Percentiles rank a stretch among this genome's conserved stretches.
These are phyloP conservation scores for Stichodactyla helianthus DNA, from an alignment of 64 coral and sea anemone species.

Conservation along the genomic window DNA sequence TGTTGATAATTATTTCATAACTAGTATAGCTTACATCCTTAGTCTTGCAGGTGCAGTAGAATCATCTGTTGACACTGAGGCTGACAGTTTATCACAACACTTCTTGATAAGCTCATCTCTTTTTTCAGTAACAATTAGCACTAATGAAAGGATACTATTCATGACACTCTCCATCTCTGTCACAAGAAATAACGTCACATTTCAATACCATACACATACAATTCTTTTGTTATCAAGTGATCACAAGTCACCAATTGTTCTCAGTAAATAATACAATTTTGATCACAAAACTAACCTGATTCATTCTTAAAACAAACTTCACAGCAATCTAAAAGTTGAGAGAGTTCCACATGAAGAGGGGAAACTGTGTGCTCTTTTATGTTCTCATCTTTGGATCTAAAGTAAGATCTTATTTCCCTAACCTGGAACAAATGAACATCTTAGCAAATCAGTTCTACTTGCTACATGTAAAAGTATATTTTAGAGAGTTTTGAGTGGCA, in stretches of 20 bases:
- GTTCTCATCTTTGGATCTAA: conserved; percentile 59
- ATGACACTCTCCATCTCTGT: conserved; percentile 93
- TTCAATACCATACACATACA: too few relatives aligned
- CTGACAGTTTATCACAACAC: conserved; percentile 71
- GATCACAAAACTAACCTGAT: conserved; percentile 31
- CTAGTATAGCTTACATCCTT: conserved; percentile 64
- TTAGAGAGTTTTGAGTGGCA: too few relatives aligned
- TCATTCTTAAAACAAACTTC: conserved; percentile 68
- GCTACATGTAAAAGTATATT: too few relatives aligned
- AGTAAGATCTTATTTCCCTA: conserved; percentile 71
- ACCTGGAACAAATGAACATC: conserved; percentile 30
- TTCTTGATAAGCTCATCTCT: conserved; percentile 80
- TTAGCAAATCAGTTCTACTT: neutral
- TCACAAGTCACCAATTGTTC: neutral
- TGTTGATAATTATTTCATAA: neutral
- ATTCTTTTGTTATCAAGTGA: too few relatives aligned
- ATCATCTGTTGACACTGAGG: conserved; percentile 42
- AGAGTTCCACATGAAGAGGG: conserved; percentile 72
- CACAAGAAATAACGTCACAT: conserved; percentile 3
- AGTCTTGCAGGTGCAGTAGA: conserved; percentile 57
- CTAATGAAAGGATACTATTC: conserved; percentile 91
- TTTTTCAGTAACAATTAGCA: conserved; percentile 75
- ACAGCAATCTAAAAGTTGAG: conserved; percentile 67
- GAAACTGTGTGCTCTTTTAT: conserved; percentile 70
- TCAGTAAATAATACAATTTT: neutral